phyloP scores from a whole-genome alignment of 2,797 vertebrate genomes.

The Octomys mimax region DNA sequence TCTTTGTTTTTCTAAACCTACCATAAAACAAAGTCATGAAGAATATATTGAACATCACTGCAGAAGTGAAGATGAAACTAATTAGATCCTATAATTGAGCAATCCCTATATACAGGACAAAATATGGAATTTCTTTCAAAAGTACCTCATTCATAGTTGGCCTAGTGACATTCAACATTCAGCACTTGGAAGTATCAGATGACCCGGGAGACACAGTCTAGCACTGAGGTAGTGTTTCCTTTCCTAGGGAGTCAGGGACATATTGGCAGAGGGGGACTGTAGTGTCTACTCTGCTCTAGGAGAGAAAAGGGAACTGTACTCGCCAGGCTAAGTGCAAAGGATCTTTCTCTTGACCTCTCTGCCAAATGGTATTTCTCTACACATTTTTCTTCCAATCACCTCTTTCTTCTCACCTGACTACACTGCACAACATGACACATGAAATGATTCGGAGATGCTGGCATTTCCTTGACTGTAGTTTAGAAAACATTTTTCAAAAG shows the following conservation, averaged over 20 bases:
- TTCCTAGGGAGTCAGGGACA: not conserved
- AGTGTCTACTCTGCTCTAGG: not conserved
- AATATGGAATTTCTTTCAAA: not conserved
- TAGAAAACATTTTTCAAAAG: slow-evolving; percentile 60
- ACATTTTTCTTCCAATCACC: not conserved
- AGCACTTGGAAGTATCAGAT: not conserved
- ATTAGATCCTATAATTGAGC: not conserved
- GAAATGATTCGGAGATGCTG: not conserved
- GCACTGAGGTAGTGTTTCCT: not conserved
- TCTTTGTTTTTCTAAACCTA: slow-evolving; percentile 47
- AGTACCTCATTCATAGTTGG: not conserved
- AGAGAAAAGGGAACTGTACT: rapidly evolving
- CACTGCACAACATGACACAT: slow-evolving; percentile 8
- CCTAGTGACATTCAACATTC: slow-evolving; percentile 5
- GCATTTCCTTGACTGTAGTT: slow-evolving; percentile 52
- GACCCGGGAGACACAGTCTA: not conserved
- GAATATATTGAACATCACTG: slow-evolving; percentile 25
- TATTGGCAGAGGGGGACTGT: not conserved
- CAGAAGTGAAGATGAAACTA: slow-evolving; percentile 20
- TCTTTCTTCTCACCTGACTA: slow-evolving; percentile 15
- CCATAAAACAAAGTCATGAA: slow-evolving; percentile 49
- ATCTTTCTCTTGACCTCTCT: slow-evolving; percentile 25
- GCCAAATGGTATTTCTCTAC: not conserved
- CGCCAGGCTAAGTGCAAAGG: not conserved
- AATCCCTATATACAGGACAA: not conserved